A percentile compares a stretch with the other conserved stretches of the same genome.
Conservation (phyloP, 2,113 vertebrate genomes). For the Panthera uncia region DNA sequence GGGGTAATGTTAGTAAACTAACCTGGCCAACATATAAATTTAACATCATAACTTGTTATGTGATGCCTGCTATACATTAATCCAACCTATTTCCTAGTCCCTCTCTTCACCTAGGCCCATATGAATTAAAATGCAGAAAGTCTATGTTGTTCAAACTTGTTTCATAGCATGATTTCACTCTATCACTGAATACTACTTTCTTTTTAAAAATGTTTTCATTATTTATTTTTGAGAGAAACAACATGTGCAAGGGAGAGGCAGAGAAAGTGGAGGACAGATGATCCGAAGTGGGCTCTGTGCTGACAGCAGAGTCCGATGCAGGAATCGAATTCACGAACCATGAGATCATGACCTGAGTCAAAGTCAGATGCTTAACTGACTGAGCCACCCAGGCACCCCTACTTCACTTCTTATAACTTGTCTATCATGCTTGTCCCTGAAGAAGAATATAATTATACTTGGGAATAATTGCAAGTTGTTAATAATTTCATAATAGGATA, state of each 20-base stretch:
- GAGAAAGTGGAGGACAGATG: no score
- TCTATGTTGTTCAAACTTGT: not conserved
- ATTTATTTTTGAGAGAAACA: no score
- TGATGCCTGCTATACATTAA: not conserved
- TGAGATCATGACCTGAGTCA: no score
- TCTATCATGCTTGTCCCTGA: not conserved
- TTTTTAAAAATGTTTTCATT: no score
- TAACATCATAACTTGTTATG: not conserved
- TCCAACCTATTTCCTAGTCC: not conserved
- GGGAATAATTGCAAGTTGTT: not conserved
- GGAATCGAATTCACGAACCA: no score
- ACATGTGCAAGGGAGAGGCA: no score
- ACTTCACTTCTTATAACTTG: not conserved
- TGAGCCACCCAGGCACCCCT: no score
- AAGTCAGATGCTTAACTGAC: no score
- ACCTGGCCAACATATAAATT: not conserved
- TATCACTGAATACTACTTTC: not conserved
- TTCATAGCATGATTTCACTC: not conserved
- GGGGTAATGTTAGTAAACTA: not conserved
- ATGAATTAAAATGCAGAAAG: not conserved
- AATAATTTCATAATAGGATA: not conserved
- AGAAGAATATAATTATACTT: not conserved
- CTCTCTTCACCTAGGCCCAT: not conserved
- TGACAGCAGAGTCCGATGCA: no score
- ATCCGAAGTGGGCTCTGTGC: no score